Base-by-base conservation (phyloP, 2,888 invertebrate species). In the Phlogophora meticulosa region DNA sequence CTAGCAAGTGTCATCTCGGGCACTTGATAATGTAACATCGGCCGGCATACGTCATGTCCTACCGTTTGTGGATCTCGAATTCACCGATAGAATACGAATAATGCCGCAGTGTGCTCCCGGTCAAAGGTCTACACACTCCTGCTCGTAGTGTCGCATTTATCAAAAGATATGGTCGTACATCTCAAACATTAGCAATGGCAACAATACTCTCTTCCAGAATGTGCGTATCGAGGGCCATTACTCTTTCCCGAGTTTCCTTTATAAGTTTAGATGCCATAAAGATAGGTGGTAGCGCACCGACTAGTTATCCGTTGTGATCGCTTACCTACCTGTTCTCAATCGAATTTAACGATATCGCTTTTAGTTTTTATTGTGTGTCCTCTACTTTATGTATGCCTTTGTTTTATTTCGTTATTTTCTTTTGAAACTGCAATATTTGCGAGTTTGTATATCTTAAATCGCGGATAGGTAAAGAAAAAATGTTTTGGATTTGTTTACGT, bases 181-280 rank as follows among this genome's bases (percentile, higher is more conserved):
- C 87, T 87, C 83, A 76, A 86, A 88, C 87, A 89, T 88, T 89
- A 89, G 90, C 88, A 87, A 87, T 81, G 80, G 85, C 88, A 88
- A 91, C 91, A 90, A 91, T 90, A 90, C 88, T 88, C 87, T 90
- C 90, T 91, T 89, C 89, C 88, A 89, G 90, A 91, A 91, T 91
- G 90, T 89, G 92, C 90, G 91, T 92, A 93, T 92, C 92, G 92
- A 87, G 88, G 72, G 80, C 93, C 92, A 93, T 94, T 91, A 92
- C 88, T 93, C 93, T 92, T 91, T 88, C 55, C 85, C 81, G 87
- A 91, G 91, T 93, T 92, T 91, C 91, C 93, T 93, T 92, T 92
- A 93, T 91, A 92, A 89, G 92, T 89, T 89, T 85, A 88, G 93
- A 93, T 93, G 91, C 91, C 88, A 92, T 93, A 92, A 93, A 94